Evolutionary conservation across 1,140 invertebrate genomes (phyloP).

Genomic region (Akabosia matsudoensis): DNA sequence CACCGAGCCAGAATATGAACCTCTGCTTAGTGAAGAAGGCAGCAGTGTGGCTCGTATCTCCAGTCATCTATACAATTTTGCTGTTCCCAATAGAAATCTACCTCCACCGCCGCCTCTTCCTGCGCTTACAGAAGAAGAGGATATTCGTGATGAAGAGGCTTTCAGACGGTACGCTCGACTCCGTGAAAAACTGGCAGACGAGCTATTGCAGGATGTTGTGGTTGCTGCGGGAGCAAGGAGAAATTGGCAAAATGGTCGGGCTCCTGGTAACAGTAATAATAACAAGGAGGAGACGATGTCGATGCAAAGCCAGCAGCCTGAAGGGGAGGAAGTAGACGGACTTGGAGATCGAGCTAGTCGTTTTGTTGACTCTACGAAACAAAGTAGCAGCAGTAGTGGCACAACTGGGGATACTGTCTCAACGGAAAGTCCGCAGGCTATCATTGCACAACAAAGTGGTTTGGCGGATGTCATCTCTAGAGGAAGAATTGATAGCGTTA

Average conservation of each 20-base stretch:
- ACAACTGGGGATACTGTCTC: neutral
- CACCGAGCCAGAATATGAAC: slow-evolving; percentile 35
- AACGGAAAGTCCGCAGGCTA: slow-evolving; percentile 21
- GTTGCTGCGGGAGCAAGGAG: slow-evolving; percentile 1
- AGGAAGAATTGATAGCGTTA: slow-evolving; percentile 56
- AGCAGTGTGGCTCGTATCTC: neutral
- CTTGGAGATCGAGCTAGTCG: neutral
- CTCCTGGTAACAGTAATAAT: neutral
- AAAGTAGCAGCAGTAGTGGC: neutral
- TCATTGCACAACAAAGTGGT: slow-evolving; percentile 25
- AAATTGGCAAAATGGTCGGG: slow-evolving; percentile 2
- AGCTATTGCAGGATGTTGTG: slow-evolving; percentile 7
- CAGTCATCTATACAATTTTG: slow-evolving; percentile 19
- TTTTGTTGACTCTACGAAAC: neutral
- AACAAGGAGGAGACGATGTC: slow-evolving; percentile 4
- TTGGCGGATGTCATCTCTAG: slow-evolving; percentile 44
- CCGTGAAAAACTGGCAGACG: slow-evolving; percentile 2
- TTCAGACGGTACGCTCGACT: slow-evolving; percentile 1
- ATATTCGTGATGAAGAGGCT: neutral
- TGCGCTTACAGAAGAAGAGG: slow-evolving; percentile 9
- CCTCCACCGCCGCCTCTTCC: slow-evolving; percentile 9
- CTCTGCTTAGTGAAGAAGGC: neutral
- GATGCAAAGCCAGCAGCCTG: neutral
- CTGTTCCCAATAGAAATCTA: slow-evolving; percentile 5
- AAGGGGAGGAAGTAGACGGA: slow-evolving; percentile 5